phyloP scores from a whole-genome alignment of 1,140 invertebrate genomes.

The Pseudobourletiella spinata region DNA sequence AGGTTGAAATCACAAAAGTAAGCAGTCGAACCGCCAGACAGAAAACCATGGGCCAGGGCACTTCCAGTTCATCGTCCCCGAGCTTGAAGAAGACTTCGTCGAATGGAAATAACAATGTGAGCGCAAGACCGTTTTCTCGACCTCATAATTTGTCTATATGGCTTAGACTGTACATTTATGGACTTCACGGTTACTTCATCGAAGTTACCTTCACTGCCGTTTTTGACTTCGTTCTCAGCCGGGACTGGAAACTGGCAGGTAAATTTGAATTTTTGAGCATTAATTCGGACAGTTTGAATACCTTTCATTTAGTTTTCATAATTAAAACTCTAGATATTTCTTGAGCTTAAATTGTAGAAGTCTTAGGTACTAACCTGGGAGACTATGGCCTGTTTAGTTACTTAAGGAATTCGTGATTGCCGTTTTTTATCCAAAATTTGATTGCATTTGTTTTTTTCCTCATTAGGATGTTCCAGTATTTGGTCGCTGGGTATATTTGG shows the following conservation, averaged over 20 bases:
- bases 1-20: too few relatives aligned
- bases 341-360: background rate
- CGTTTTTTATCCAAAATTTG: too few relatives aligned
- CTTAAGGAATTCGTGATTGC: too few relatives aligned
- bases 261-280: slow-evolving; percentile 13
- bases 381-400: too few relatives aligned
- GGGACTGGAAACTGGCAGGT: slow-evolving; percentile 46
- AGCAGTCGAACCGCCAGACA: too few relatives aligned
- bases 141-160: slow-evolving; percentile 19
- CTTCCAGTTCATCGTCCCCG: background rate
- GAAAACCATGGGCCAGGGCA: background rate
- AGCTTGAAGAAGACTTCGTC: background rate
- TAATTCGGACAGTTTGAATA: background rate
- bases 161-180: slow-evolving; percentile 47
- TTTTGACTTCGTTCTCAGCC: slow-evolving; percentile 47
- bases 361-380: background rate
- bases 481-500: slow-evolving; percentile 49
- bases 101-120: background rate
- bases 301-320: background rate
- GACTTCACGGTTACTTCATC: slow-evolving; percentile 47
- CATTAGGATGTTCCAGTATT: slow-evolving; percentile 44
- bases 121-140: background rate
- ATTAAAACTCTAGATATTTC: background rate
- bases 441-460: too few relatives aligned
- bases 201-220: slow-evolving; percentile 49